Base-by-base conservation (phyloP, 2,888 invertebrate genomes). In the Drosophila paucipuncta region DNA sequence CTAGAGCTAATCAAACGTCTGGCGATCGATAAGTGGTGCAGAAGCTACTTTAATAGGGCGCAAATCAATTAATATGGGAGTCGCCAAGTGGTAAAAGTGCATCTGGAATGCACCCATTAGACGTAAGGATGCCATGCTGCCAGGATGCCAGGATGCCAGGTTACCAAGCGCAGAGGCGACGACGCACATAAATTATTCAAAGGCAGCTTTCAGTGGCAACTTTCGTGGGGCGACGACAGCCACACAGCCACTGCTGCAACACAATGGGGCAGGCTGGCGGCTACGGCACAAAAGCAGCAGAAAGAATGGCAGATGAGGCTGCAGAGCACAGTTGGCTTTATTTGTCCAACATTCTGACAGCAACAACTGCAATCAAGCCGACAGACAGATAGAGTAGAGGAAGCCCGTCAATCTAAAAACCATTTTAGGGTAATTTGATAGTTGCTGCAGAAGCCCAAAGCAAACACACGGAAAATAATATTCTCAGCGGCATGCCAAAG, bases 141-240 rank as follows among this genome's bases (percentile, higher is more conserved):
- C 31, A 65, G 28, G 28, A 55, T 28, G 13, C 18, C 9, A 18
- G 18, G 9, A 18, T 39, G 18, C 9, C 3, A 39, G 16, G 16
- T 0, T 13, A 3, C 9, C 18, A 37, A 55, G 25, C 37, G 7
- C 18, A 28, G 25, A 28, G 47, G 43, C 53, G 37, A 57, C 30
- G 47, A 64, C 52, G 39, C 73, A 68, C 70, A 76, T 81, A 71
- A 83, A 83, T 81, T 73, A 81, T 83, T 83, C 61, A 76, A 82
- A 64, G 68, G 41, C 50, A 74, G 55, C 41, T 59, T 74, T 50
- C 28, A 25, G 33, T 57, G 50, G n/a, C 52, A 50, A 53, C 47
- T 49, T 35, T 18, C 2, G 28, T 25, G 37, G 7, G n/a, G 37
- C 52, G 25, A 55, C 9, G 18, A 50, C 71, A 50, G 59, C 31